Evolutionary conservation across 2,113 vertebrate genomes (phyloP).

Genomic region (Collichthys lucidus): DNA sequence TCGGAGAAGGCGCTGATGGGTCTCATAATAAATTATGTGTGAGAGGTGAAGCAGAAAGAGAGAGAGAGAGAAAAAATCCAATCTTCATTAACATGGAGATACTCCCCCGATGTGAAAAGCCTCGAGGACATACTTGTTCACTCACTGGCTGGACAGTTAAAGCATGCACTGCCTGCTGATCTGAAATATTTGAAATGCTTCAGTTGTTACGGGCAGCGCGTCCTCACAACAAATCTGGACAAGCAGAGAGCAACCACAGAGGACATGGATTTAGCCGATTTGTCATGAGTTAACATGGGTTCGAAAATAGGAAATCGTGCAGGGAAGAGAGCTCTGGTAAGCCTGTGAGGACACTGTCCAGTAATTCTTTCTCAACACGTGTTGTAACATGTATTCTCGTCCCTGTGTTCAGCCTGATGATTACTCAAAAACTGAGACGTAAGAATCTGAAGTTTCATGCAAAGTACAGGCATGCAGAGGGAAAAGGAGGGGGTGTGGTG

Average conservation of each 20-base stretch:
- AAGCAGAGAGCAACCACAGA: background rate
- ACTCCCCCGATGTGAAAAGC: slow-evolving; percentile 55
- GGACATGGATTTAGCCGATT: background rate
- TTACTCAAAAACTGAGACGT: background rate
- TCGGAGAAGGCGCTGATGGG: slow-evolving; percentile 39
- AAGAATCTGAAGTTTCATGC: background rate
- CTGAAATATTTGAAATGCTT: slow-evolving; percentile 55
- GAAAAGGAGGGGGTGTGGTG: no score
- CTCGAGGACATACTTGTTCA: slow-evolving; percentile 51
- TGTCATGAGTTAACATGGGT: background rate
- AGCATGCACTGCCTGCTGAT: slow-evolving; percentile 53
- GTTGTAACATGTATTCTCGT: background rate
- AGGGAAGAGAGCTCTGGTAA: background rate
- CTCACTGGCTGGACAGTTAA: slow-evolving; percentile 48
- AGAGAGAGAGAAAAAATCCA: slow-evolving; percentile 3
- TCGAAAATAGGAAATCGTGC: slow-evolving; percentile 3
- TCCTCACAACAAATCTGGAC: slow-evolving; percentile 29
- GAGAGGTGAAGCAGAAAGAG: slow-evolving; percentile 45
- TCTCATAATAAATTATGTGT: slow-evolving; percentile 57
- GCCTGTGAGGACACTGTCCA: background rate
- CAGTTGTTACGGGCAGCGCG: slow-evolving; percentile 9
- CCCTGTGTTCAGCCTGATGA: no score
- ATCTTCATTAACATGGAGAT: slow-evolving; percentile 61
- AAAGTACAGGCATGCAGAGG: no score
- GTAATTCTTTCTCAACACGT: slow-evolving; percentile 23